Evolutionary conservation across 2,113 vertebrate species (phyloP).

Genomic region (Cephalophus harveyi): DNA sequence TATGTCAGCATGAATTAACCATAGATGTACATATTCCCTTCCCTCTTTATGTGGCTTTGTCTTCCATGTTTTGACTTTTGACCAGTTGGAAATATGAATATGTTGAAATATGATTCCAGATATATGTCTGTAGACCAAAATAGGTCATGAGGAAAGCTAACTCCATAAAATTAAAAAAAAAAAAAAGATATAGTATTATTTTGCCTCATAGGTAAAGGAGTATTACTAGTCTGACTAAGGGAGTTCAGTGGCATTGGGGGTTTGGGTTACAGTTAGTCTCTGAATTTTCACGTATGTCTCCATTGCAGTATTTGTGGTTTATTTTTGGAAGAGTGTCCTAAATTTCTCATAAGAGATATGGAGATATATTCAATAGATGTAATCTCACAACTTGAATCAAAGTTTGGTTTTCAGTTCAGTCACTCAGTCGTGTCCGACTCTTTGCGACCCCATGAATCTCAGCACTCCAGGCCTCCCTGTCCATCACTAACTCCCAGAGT

Average conservation of each 20-base stretch:
- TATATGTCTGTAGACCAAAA: background rate
- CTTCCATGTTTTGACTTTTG: background rate
- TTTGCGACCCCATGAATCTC: too few relatives aligned
- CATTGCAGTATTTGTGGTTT: background rate
- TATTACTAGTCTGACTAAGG: background rate
- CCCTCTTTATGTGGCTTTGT: background rate
- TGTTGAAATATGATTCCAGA: background rate
- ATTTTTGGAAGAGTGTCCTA: background rate
- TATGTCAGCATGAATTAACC: background rate
- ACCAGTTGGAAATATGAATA: background rate
- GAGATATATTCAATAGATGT: background rate
- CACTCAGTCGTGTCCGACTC: rapidly evolving
- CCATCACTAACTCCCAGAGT: too few relatives aligned
- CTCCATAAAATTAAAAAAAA: background rate
- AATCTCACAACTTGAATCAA: background rate
- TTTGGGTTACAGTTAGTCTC: background rate
- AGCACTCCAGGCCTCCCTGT: too few relatives aligned
- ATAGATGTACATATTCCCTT: background rate
- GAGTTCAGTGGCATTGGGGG: background rate
- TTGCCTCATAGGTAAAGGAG: background rate
- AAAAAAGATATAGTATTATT: background rate
- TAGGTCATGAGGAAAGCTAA: background rate
- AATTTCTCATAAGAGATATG: background rate
- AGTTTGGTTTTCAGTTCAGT: background rate
- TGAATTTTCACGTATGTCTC: background rate